A percentile compares a stretch with the other conserved stretches of the same genome.
Conservation (phyloP, 2,888 invertebrate genomes). For the Mylabris sibirica region DNA sequence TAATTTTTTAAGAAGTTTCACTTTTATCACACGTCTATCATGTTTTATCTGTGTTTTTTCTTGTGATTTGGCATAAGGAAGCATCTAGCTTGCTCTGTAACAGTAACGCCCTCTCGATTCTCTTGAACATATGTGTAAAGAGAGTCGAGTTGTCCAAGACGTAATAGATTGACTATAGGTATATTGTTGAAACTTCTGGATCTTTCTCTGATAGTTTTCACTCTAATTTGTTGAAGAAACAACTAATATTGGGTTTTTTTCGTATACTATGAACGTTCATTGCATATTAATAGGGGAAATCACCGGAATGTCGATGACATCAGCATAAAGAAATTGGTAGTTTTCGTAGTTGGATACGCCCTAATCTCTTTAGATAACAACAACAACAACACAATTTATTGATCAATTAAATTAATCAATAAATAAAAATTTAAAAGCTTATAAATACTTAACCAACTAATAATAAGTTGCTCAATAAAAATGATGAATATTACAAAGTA, state of each 20-base stretch:
- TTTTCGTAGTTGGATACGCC: not conserved
- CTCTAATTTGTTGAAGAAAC: not conserved
- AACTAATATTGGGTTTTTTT: not conserved
- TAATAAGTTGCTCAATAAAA: too few relatives aligned
- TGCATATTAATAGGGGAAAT: conserved; percentile 9
- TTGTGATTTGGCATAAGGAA: too few relatives aligned
- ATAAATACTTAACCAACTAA: not conserved
- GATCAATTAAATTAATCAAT: not conserved
- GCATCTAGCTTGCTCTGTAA: too few relatives aligned
- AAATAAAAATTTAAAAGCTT: not conserved
- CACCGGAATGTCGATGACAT: not conserved
- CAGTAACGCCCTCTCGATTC: too few relatives aligned
- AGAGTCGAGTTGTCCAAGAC: too few relatives aligned
- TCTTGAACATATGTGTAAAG: too few relatives aligned
- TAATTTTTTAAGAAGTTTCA: too few relatives aligned
- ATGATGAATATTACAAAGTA: not conserved
- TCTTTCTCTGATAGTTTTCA: not conserved
- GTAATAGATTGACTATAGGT: too few relatives aligned
- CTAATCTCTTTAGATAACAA: not conserved
- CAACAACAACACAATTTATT: not conserved
- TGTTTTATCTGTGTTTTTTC: too few relatives aligned
- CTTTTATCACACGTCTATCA: too few relatives aligned
- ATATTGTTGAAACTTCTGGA: not conserved
- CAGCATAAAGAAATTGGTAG: not conserved
- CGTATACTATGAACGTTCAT: not conserved